Evolutionary conservation across 2,113 vertebrate genomes (phyloP).

Genomic region (Odontesthes bonariensis): DNA sequence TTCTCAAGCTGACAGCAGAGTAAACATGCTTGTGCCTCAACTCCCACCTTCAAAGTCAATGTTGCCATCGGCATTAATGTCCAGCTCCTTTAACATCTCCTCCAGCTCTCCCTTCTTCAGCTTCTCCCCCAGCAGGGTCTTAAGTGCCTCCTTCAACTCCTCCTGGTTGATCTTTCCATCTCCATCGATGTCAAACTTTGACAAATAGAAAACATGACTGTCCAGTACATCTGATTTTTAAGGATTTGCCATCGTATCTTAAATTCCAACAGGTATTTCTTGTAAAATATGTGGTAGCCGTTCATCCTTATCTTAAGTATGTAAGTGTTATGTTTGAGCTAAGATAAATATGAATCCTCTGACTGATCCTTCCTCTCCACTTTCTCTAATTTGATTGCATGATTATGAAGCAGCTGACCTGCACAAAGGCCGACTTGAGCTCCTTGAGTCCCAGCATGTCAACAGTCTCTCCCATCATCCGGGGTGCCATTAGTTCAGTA

Average conservation of each 20-base stretch:
- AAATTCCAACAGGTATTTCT: too few species aligned
- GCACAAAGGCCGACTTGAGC: slow-evolving; percentile 90
- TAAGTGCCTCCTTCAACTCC: slow-evolving; percentile 72
- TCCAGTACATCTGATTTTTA: too few species aligned
- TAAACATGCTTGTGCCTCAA: background rate
- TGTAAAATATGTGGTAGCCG: too few species aligned
- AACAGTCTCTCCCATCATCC: slow-evolving; percentile 83
- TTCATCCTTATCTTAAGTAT: too few species aligned
- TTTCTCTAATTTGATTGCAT: background rate
- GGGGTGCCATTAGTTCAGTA: slow-evolving; percentile 82
- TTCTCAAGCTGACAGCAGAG: background rate
- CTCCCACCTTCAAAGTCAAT: slow-evolving; percentile 95
- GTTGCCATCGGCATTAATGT: slow-evolving; percentile 92
- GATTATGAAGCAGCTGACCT: slow-evolving; percentile 78
- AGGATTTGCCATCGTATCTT: background rate
- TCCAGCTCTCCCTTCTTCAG: slow-evolving; percentile 93
- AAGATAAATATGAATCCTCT: background rate
- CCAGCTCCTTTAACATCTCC: slow-evolving; percentile 93
- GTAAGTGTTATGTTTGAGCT: background rate
- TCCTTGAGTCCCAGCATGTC: slow-evolving; percentile 95
- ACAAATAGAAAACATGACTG: background rate
- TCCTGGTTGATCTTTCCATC: slow-evolving; percentile 80
- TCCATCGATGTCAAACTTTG: slow-evolving; percentile 77
- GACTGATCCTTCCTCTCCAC: background rate
- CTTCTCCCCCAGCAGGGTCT: slow-evolving; percentile 84